Conservation (phyloP, 37 sponge, comb jelly and placozoan species). For the Bolinopsis microptera region DNA sequence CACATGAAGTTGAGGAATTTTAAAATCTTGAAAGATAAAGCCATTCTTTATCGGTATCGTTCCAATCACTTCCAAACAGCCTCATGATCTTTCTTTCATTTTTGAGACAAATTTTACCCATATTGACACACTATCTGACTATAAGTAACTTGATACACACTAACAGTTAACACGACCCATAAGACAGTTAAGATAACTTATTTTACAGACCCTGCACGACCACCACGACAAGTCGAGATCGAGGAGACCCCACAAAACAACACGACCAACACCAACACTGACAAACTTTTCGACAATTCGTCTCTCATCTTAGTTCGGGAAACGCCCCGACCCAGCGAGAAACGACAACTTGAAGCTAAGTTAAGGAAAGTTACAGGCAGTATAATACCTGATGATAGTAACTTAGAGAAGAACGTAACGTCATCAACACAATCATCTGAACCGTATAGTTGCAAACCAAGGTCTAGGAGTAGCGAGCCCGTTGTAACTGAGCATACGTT, state of each 20-base stretch:
- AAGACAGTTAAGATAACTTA: no score
- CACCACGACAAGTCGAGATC: not conserved
- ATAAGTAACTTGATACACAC: not conserved
- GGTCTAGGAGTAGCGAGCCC: not conserved
- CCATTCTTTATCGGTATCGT: no score
- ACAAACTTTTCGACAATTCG: not conserved
- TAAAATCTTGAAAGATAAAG: no score
- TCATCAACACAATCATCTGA: not conserved
- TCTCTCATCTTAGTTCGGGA: slow-evolving; percentile 4
- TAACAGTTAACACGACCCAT: no score
- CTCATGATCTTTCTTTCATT: no score
- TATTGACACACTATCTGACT: no score
- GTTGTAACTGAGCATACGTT: not conserved
- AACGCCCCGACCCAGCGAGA: not conserved
- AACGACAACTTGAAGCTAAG: not conserved
- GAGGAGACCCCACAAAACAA: slow-evolving; percentile 10
- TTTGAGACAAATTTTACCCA: no score
- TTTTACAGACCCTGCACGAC: slow-evolving; percentile 1
- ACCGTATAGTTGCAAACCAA: not conserved
- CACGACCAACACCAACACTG: not conserved
- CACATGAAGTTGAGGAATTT: no score
- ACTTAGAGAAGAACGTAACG: not conserved
- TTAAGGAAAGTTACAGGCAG: not conserved
- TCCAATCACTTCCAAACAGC: no score
- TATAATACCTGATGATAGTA: not conserved